Evolutionary conservation across 2,113 vertebrate genomes (phyloP), one percentile per base, ranked within the genome.

Genomic region (Myiozetetes cayanensis): DNA sequence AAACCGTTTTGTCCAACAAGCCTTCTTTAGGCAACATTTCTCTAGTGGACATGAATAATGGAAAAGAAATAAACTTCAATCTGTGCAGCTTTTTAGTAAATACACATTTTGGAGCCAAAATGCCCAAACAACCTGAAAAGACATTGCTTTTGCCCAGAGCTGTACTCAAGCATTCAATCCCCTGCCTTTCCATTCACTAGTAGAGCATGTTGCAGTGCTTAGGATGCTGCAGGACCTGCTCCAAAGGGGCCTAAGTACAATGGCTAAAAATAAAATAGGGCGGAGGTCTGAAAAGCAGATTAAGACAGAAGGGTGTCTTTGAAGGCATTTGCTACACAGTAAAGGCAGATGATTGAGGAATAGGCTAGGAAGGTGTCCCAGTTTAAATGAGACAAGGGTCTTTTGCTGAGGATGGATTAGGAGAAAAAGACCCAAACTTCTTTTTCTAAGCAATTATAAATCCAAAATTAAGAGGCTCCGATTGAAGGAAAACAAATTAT

Each of bases 1-100:
- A 21, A 68, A 73, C 39, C 14, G 6, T 74, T 73, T 59, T 71
- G 52, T 58, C 19, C 87, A 75, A 70, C 20, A 56, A 78, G 9
- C 8, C 49, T 78, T 44, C 14, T 87, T 70, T 62, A 83, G 46
- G 66, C 61, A 91, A 6, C 14, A 41, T 55, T 39, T 81, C 56
- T 91, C 47, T 58, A 79, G 50, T 43, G 49, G 30, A 63, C 73
- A 81, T 91, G 44, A 94, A 93, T 82, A 94, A 96, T 86, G 49
- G 84, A 94, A 88, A 93, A 47, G 28, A 71, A 81, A 90, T 61
- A 71, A 86, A 77, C 46, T 74, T 37, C 67, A 66, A 41, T 49
- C 68, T 71, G 44, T 52, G 72, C 62, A 47, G 59, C 30, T 74
- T 84, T 87, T 85, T 88, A 81, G 67, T 39, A 85, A 89, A 74